Evolutionary conservation across 1,140 invertebrate species (phyloP).

Genomic region (Drosophila setifemur): DNA sequence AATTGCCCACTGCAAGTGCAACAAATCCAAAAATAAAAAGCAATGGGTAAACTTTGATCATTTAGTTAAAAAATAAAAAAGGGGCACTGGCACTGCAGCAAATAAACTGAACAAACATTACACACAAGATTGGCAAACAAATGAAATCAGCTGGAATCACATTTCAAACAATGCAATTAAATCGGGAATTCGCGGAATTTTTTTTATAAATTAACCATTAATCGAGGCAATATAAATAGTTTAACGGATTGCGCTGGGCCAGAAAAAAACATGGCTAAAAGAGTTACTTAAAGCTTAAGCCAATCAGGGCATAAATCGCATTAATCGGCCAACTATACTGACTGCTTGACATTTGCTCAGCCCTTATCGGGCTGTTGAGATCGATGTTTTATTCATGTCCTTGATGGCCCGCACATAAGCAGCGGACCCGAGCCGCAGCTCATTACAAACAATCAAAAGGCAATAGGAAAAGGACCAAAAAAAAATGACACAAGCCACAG

Average conservation of each 20-base stretch:
- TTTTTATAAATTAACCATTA: constrained; percentile 6
- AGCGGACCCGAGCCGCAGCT: constrained; percentile 15
- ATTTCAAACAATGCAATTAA: constrained; percentile 41
- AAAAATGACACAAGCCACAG: constrained; percentile 45
- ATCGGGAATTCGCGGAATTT: constrained; percentile 4
- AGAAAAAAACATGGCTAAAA: neutral
- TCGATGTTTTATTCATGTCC: constrained; percentile 54
- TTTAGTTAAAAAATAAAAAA: constrained; percentile 9
- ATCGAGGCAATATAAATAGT: constrained; percentile 3
- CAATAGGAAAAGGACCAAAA: constrained; percentile 48
- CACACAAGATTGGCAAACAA: constrained; percentile 2
- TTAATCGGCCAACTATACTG: neutral
- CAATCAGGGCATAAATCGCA: no score
- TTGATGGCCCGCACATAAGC: constrained; percentile 27
- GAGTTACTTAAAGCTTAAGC: no score
- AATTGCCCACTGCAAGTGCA: constrained; percentile 53
- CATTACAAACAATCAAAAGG: constrained; percentile 77
- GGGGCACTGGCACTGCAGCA: neutral
- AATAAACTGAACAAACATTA: constrained; percentile 25
- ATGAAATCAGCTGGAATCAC: constrained; percentile 38
- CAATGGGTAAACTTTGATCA: neutral
- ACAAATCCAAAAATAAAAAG: constrained; percentile 18
- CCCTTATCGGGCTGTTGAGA: constrained; percentile 25
- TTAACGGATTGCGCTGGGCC: neutral
- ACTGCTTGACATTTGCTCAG: constrained; percentile 29